A percentile compares a stretch with the other conserved stretches of the same genome.
Conservation (phyloP, 2,888 invertebrate species). For the Liodrosophila aerea region DNA sequence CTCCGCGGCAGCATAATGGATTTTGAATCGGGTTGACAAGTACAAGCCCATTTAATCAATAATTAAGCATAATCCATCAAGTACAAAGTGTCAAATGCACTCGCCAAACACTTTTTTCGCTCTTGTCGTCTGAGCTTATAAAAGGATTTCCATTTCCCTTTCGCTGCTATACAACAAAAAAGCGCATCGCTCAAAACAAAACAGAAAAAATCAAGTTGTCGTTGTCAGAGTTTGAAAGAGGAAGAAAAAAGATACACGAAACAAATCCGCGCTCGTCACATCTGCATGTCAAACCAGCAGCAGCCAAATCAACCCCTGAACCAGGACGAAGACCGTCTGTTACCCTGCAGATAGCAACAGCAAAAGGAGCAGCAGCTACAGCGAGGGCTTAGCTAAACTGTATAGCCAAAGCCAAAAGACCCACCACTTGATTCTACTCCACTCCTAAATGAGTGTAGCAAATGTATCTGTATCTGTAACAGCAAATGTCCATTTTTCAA, state of each 20-base stretch:
- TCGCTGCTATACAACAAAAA: constrained; percentile 28
- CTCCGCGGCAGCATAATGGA: constrained; percentile 60
- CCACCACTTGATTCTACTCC: constrained; percentile 47
- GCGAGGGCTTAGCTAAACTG: constrained; percentile 65
- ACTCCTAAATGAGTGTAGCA: constrained; percentile 51
- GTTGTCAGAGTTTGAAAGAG: too few species aligned
- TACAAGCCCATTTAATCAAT: constrained; percentile 80
- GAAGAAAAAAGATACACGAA: constrained; percentile 59
- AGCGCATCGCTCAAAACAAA: constrained; percentile 58
- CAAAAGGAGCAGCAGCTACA: constrained; percentile 19
- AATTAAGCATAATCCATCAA: constrained; percentile 82
- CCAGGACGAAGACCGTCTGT: constrained; percentile 48
- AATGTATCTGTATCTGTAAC: constrained; percentile 67
- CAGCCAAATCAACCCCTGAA: constrained; percentile 61
- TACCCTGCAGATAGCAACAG: constrained; percentile 58
- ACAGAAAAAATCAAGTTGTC: constrained; percentile 67
- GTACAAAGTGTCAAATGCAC: constrained; percentile 82
- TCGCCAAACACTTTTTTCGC: constrained; percentile 61
- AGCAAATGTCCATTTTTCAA: constrained; percentile 74
- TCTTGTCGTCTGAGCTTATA: constrained; percentile 20
- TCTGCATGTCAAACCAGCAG: constrained; percentile 77
- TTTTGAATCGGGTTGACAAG: constrained; percentile 65
- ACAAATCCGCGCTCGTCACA: constrained; percentile 76
- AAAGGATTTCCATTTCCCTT: constrained; percentile 46
- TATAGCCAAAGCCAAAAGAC: constrained; percentile 65